A percentile compares a stretch with the other conserved stretches of the same genome.
phyloP scores from a whole-genome alignment of 2,113 vertebrate genomes.

The Prinia subflava region DNA sequence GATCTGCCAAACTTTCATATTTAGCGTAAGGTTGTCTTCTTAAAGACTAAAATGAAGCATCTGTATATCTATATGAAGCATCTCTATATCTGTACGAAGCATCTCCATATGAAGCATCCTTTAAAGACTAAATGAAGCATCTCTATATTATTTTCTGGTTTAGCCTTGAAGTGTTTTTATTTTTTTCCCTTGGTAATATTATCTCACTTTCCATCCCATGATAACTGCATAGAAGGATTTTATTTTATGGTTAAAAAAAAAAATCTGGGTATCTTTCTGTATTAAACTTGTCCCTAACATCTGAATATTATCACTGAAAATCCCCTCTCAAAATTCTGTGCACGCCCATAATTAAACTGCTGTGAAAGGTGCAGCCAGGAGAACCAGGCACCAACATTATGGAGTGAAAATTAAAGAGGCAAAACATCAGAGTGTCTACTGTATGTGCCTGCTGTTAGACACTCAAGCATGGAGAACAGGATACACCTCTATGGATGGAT shows the following conservation, averaged over 20 bases:
- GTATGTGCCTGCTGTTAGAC: constrained; percentile 84
- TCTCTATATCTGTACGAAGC: neutral
- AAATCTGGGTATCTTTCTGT: neutral
- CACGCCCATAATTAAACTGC: constrained; percentile 65
- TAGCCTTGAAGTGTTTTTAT: constrained; percentile 1
- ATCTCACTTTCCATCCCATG: neutral
- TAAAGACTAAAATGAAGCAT: neutral
- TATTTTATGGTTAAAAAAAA: neutral
- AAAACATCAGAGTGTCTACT: constrained; percentile 77
- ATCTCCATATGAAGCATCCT: neutral
- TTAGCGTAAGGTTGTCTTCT: neutral
- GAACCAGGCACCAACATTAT: constrained; percentile 68
- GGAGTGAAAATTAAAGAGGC: constrained; percentile 77
- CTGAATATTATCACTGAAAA: constrained; percentile 35
- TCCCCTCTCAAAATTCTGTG: constrained; percentile 51
- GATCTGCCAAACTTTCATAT: neutral
- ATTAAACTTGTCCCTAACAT: neutral
- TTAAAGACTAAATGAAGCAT: neutral
- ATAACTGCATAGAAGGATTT: neutral
- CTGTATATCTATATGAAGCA: neutral
- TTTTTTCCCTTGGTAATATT: neutral
- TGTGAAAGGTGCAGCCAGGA: constrained; percentile 65
- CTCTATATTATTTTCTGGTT: neutral
- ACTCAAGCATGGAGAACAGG: constrained; percentile 96
- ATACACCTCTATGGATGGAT: constrained; percentile 97